A percentile compares a stretch with the other conserved stretches of the same genome.
phyloP scores from a whole-genome alignment of 2,797 vertebrate species.

The Dendrocincla tyrannina region DNA sequence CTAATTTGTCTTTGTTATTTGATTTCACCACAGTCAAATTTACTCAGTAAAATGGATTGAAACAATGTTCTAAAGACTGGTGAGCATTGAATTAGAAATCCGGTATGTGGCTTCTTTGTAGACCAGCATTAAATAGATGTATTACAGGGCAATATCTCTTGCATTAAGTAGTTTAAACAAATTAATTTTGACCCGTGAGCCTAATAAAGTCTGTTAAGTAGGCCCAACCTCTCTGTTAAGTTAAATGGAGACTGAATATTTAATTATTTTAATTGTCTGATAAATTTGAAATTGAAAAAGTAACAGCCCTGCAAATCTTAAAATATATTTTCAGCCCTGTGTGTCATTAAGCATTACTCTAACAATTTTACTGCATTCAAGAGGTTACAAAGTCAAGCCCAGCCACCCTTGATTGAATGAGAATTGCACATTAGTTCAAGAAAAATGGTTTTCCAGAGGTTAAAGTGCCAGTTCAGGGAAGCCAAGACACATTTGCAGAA shows the following conservation, averaged over 20 bases:
- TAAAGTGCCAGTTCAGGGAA: conserved; percentile 45
- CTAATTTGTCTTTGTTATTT: conserved; percentile 68
- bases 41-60: conserved; percentile 66
- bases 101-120: neutral
- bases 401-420: conserved; percentile 32
- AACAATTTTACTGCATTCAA: conserved; percentile 51
- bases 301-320: conserved; percentile 65
- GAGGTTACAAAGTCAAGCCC: conserved; percentile 55
- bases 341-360: conserved; percentile 55
- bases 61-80: conserved; percentile 34
- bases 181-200: conserved; percentile 55
- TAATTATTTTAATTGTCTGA: conserved; percentile 65
- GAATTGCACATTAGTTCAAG: conserved; percentile 55
- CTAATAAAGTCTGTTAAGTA: conserved; percentile 37
- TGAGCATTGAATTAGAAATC: conserved; percentile 11
- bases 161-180: conserved; percentile 36
- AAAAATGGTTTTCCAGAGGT: conserved; percentile 51
- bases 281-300: conserved; percentile 59
- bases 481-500: conserved; percentile 25
- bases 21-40: conserved; percentile 62
- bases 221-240: conserved; percentile 28
- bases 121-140: conserved; percentile 1
- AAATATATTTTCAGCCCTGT: conserved; percentile 44
- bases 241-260: conserved; percentile 44
- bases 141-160: neutral